Conservation (phyloP, 2,113 vertebrate genomes). For the Mirounga angustirostris region DNA sequence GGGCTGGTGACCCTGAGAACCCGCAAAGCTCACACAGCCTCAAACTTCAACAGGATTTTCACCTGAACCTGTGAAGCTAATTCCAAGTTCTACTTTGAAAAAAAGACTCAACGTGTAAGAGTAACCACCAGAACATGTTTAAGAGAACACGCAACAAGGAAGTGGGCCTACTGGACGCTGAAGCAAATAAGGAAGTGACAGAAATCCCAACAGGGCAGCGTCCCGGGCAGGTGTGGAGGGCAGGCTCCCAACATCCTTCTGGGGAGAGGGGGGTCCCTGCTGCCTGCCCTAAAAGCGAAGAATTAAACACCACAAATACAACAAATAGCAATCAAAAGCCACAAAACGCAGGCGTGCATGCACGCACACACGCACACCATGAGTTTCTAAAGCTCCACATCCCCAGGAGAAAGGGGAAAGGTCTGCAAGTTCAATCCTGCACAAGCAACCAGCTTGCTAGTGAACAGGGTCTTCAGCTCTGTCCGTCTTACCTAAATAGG, state of each 20-base stretch:
- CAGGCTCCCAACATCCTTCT: not conserved
- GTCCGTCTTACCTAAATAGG: not conserved
- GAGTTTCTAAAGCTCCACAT: not conserved
- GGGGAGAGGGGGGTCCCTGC: not conserved
- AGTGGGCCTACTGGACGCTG: not conserved
- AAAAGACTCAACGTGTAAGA: not conserved
- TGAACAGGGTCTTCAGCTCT: not conserved
- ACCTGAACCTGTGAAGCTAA: not conserved
- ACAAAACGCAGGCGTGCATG: not conserved
- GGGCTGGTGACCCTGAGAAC: not conserved
- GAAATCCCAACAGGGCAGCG: not conserved
- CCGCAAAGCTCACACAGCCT: too few relatives aligned
- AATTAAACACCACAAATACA: not conserved
- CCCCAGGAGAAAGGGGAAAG: not conserved
- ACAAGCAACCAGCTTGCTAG: not conserved
- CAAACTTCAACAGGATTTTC: not conserved
- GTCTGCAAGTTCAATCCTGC: rapidly evolving
- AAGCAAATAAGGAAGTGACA: too few relatives aligned
- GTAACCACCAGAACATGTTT: not conserved
- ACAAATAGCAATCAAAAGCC: not conserved
- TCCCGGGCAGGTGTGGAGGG: not conserved
- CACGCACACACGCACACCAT: not conserved
- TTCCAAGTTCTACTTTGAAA: not conserved
- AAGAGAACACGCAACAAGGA: not conserved
- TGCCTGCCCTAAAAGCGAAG: not conserved